These are phyloP conservation scores for Leptura quadrifasciata DNA, from an alignment of 2,888 invertebrate species.

Conservation along the genomic window DNA sequence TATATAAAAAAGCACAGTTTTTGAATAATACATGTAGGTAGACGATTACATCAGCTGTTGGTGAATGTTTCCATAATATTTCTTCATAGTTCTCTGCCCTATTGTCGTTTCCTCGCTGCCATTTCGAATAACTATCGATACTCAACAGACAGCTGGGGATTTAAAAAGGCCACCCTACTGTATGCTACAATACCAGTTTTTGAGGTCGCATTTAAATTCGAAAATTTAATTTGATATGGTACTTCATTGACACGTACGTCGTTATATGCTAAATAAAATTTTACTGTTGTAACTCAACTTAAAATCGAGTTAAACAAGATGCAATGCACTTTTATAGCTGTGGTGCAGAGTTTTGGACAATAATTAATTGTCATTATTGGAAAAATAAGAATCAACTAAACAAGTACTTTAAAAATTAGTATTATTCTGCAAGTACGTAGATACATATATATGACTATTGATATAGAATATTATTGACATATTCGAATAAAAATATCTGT, in stretches of 20 bases:
- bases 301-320: too few species aligned
- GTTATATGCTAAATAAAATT: neutral
- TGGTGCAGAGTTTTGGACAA: too few species aligned
- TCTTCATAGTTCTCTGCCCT: slow-evolving; percentile 8
- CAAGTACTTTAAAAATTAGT: too few species aligned
- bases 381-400: too few species aligned
- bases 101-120: neutral
- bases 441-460: too few species aligned
- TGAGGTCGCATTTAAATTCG: neutral
- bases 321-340: too few species aligned
- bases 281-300: neutral
- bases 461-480: too few species aligned
- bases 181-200: slow-evolving; percentile 24
- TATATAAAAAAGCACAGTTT: too few species aligned
- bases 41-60: neutral
- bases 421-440: too few species aligned
- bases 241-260: neutral
- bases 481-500: too few species aligned
- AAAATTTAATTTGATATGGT: neutral
- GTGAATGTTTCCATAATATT: slow-evolving; percentile 3
- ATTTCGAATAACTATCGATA: slow-evolving; percentile 8
- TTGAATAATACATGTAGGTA: slow-evolving; percentile 2
- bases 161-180: slow-evolving; percentile 21
- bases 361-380: too few species aligned
- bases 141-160: slow-evolving; percentile 17